phyloP scores from a whole-genome alignment of 2,888 invertebrate genomes.

The Busseola fusca region DNA sequence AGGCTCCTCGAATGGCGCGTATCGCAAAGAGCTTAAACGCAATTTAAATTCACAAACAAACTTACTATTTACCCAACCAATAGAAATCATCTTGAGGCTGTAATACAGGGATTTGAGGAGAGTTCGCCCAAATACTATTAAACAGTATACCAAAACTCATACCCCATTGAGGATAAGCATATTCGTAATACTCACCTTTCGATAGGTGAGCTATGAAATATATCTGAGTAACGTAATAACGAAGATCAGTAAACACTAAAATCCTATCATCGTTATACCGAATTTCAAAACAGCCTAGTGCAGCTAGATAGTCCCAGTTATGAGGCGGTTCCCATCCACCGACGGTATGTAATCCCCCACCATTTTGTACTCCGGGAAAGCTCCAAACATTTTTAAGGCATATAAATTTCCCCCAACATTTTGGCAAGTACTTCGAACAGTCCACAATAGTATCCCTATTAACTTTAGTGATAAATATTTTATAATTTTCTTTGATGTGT shows the following conservation, averaged over 20 bases:
- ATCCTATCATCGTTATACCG: conserved; percentile 75
- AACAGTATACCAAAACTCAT: accelerated
- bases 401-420: conserved; percentile 79
- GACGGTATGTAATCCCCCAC: conserved; percentile 64
- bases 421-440: conserved; percentile 73
- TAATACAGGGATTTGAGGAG: conserved; percentile 43
- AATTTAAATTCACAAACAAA: background rate
- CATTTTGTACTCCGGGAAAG: conserved; percentile 71
- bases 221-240: conserved; percentile 70
- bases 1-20: too few relatives aligned
- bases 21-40: background rate
- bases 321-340: too few relatives aligned
- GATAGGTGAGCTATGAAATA: conserved; percentile 52
- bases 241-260: conserved; percentile 74
- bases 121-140: conserved; percentile 18
- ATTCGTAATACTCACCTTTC: conserved; percentile 74
- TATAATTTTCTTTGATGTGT: conserved; percentile 75
- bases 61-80: conserved; percentile 53
- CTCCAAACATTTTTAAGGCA: conserved; percentile 66
- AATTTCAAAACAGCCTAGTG: conserved; percentile 76
- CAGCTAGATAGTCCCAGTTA: conserved; percentile 57
- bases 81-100: conserved; percentile 46
- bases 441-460: conserved; percentile 54
- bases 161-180: conserved; percentile 76
- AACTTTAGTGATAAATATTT: conserved; percentile 62